phyloP scores from a whole-genome alignment of 2,797 vertebrate genomes.

The Sarcoramphus papa region DNA sequence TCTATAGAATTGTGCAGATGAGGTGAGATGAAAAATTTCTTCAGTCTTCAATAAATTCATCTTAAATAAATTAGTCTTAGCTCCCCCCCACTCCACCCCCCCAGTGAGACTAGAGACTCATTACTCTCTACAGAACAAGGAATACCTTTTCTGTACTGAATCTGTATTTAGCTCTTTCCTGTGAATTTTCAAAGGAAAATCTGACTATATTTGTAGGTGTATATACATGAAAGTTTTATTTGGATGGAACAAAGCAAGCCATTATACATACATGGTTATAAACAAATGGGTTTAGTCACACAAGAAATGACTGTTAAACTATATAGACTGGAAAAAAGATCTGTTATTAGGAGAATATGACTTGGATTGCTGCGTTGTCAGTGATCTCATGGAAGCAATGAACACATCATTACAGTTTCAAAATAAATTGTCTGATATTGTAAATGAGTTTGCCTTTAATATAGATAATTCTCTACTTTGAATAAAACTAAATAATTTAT shows the following conservation, averaged over 20 bases:
- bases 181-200: not conserved
- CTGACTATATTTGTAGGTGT: not conserved
- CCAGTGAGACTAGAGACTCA: not conserved
- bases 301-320: not conserved
- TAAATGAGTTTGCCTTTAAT: not conserved
- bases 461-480: not conserved
- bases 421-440: not conserved
- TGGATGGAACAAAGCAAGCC: not conserved
- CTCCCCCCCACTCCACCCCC: too few relatives aligned
- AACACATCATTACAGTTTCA: not conserved
- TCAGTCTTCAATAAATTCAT: not conserved
- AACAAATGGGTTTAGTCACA: not conserved
- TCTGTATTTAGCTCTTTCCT: not conserved
- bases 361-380: not conserved
- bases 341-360: not conserved
- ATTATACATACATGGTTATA: not conserved
- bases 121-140: not conserved
- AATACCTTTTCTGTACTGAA: not conserved
- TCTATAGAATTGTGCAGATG: not conserved
- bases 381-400: not conserved
- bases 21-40: not conserved
- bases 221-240: not conserved
- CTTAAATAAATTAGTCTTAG: not conserved
- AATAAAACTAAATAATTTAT: not conserved
- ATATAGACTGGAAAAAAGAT: not conserved